Conservation (phyloP, 2,113 vertebrate genomes). For the Melanostigma gelatinosum region DNA sequence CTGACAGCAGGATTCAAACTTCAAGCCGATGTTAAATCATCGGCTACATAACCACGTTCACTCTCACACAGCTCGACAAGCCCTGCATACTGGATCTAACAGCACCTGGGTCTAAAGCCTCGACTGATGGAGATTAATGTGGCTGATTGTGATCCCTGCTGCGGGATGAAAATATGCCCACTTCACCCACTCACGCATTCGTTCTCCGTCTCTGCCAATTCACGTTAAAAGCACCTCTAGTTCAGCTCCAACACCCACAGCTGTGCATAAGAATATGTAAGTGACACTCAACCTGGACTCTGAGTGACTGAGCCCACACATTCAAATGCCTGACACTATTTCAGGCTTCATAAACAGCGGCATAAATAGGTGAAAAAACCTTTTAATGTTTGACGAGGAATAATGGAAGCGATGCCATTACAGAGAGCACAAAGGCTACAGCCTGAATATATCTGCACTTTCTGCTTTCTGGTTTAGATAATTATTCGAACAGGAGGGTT, state of each 20-base stretch:
- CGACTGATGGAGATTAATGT: conserved; percentile 31
- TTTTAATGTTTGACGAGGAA: conserved; percentile 36
- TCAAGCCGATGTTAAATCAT: conserved; percentile 22
- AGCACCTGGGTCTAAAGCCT: conserved; percentile 14
- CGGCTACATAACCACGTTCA: not conserved
- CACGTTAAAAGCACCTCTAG: conserved; percentile 68
- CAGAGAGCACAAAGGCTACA: conserved; percentile 9
- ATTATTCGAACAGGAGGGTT: not conserved
- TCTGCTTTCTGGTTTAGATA: not conserved
- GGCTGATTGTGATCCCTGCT: conserved; percentile 16
- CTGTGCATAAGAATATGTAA: conserved; percentile 53
- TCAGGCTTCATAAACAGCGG: conserved; percentile 46
- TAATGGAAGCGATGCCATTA: conserved; percentile 26
- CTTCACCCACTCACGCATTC: conserved; percentile 55
- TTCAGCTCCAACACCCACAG: conserved; percentile 72
- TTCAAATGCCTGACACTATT: conserved; percentile 49
- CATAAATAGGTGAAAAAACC: conserved; percentile 36
- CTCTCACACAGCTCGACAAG: not conserved
- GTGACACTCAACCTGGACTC: conserved; percentile 71
- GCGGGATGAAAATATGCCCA: conserved; percentile 44
- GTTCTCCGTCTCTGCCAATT: conserved; percentile 40
- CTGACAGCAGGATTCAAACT: conserved; percentile 17
- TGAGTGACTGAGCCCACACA: conserved; percentile 62
- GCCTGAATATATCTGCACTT: not conserved
- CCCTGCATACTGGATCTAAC: not conserved